Evolutionary conservation across 2,797 vertebrate genomes (phyloP).

Genomic region (Phrynocephalus guinanensis): DNA sequence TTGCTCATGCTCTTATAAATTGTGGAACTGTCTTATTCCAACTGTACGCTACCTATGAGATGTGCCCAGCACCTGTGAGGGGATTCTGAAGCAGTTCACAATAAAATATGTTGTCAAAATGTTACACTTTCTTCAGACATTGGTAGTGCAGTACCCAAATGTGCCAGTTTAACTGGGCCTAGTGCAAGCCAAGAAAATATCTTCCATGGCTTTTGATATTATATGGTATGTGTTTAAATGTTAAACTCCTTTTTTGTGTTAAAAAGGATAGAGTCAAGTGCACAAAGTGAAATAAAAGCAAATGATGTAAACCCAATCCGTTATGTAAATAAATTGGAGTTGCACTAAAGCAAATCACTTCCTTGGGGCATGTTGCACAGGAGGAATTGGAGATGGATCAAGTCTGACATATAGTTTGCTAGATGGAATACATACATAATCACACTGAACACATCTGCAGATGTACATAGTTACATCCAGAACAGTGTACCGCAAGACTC

Average conservation of each 20-base stretch:
- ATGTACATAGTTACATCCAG: neutral
- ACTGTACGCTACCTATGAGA: neutral
- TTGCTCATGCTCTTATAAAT: neutral
- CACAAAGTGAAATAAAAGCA: neutral
- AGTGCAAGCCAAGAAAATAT: neutral
- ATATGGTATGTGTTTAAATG: constrained; percentile 19
- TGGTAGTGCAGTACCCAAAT: neutral
- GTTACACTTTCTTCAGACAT: neutral
- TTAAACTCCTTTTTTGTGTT: neutral
- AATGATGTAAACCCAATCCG: neutral
- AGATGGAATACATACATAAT: fast-evolving
- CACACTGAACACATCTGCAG: neutral
- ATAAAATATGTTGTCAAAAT: neutral
- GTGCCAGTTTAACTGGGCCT: neutral
- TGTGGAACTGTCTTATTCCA: neutral
- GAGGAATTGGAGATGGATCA: neutral
- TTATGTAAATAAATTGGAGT: neutral
- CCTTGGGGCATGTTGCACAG: neutral
- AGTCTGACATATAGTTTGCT: constrained; percentile 21
- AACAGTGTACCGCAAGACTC: neutral
- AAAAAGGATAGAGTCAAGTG: constrained; percentile 4
- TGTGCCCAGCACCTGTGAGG: no score
- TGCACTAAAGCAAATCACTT: neutral
- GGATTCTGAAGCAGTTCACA: no score
- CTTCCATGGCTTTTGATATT: constrained; percentile 27